Percentiles rank a stretch among this genome's conserved stretches.
These are phyloP conservation scores for Platichthys stellatus DNA, from an alignment of 2,113 vertebrate genomes.

Conservation along the genomic window DNA sequence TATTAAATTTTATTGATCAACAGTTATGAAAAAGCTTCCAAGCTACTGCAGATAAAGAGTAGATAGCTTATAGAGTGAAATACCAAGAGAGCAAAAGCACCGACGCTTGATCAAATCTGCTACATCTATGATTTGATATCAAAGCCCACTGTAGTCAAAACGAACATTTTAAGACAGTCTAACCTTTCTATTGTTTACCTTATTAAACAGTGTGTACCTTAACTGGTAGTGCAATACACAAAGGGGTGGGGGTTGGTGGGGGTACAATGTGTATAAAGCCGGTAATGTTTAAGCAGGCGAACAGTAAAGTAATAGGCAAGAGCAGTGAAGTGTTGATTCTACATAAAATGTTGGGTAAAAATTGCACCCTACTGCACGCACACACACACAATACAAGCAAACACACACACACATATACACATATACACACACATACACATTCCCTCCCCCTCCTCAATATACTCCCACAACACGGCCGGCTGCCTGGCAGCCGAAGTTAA, in stretches of 20 bases:
- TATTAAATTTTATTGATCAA: background rate
- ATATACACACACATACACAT: slow-evolving; percentile 21
- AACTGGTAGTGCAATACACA: slow-evolving; percentile 70
- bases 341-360: slow-evolving; percentile 92
- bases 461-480: slow-evolving; percentile 88
- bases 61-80: slow-evolving; percentile 19
- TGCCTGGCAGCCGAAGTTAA: slow-evolving; percentile 97
- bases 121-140: slow-evolving; percentile 64
- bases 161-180: slow-evolving; percentile 74
- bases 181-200: slow-evolving; percentile 80
- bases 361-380: slow-evolving; percentile 57
- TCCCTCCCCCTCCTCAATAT: slow-evolving; percentile 59
- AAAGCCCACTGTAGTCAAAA: slow-evolving; percentile 51
- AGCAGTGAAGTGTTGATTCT: slow-evolving; percentile 99
- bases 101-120: slow-evolving; percentile 40
- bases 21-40: background rate
- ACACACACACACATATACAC: slow-evolving; percentile 22
- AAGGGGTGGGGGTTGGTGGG: slow-evolving; percentile 15
- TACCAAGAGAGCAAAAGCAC: slow-evolving; percentile 12
- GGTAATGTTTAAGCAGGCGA: slow-evolving; percentile 91
- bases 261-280: slow-evolving; percentile 67
- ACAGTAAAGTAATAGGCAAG: slow-evolving; percentile 96
- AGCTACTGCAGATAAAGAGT: background rate
- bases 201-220: slow-evolving; percentile 79
- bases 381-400: slow-evolving; percentile 22